Evolutionary conservation across 2,888 invertebrate genomes (phyloP).

Genomic region (Encarsia formosa): DNA sequence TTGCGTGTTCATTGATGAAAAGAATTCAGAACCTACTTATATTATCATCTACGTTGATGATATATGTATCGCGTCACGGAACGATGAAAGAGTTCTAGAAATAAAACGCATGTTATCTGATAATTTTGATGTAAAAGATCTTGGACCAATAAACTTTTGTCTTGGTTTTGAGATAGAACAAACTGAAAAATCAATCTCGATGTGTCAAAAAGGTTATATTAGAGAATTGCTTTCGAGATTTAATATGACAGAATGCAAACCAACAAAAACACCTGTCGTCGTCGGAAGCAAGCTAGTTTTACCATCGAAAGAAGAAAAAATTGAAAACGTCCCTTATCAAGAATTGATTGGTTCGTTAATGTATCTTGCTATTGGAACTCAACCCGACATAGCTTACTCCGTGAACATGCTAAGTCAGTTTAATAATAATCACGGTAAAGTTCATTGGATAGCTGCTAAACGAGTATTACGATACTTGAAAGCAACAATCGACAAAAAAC

Average conservation of each 20-base stretch:
- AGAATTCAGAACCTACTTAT: background rate
- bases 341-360: slow-evolving; percentile 5
- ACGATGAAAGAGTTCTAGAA: background rate
- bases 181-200: background rate
- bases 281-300: background rate
- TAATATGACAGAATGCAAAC: slow-evolving; percentile 11
- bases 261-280: slow-evolving; percentile 1
- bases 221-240: slow-evolving; percentile 4
- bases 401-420: background rate
- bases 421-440: background rate
- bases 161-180: slow-evolving; percentile 8
- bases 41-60: slow-evolving; percentile 18
- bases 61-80: slow-evolving; percentile 6
- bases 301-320: background rate
- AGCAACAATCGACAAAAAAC: background rate
- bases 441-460: slow-evolving; percentile 5
- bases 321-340: background rate
- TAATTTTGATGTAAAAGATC: slow-evolving; percentile 9
- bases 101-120: background rate
- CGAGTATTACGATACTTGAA: slow-evolving; percentile 2
- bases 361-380: slow-evolving; percentile 1
- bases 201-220: slow-evolving; percentile 10
- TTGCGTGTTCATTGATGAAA: slow-evolving; percentile 7
- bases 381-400: slow-evolving; percentile 3
- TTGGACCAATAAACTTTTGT: background rate